Evolutionary conservation across 2,113 vertebrate genomes (phyloP).

Genomic region (Alligator sinensis): DNA sequence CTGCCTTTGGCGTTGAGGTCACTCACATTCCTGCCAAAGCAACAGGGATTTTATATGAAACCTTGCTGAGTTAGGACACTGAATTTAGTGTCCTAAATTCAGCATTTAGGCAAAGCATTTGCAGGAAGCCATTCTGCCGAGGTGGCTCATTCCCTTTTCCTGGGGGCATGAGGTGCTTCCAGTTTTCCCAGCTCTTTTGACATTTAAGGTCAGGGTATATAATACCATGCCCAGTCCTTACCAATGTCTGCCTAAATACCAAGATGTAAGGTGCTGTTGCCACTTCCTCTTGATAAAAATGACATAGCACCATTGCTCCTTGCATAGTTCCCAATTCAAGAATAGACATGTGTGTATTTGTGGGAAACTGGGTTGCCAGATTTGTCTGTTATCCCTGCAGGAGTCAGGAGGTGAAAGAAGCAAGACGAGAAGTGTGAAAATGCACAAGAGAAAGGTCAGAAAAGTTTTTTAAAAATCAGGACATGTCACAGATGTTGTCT

Average conservation of each 20-base stretch:
- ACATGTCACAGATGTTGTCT: not conserved
- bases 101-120: not conserved
- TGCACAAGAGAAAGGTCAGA: not conserved
- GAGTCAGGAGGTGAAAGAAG: not conserved
- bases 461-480: not conserved
- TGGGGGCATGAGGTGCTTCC: not conserved
- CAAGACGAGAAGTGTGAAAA: not conserved
- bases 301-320: not conserved
- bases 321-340: not conserved
- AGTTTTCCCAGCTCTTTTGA: not conserved
- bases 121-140: not conserved
- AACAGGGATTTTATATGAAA: not conserved
- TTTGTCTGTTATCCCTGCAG: not conserved
- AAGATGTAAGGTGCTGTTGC: not conserved
- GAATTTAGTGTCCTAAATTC: not conserved
- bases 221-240: not conserved
- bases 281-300: not conserved
- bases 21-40: no score
- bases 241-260: not conserved
- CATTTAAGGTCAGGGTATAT: not conserved
- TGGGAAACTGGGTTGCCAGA: not conserved
- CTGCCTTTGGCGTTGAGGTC: no score
- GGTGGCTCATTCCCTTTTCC: not conserved
- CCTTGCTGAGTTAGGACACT: not conserved
- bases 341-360: not conserved